Conservation (phyloP, 2,888 invertebrate species). For the Pristionchus arcanus region DNA sequence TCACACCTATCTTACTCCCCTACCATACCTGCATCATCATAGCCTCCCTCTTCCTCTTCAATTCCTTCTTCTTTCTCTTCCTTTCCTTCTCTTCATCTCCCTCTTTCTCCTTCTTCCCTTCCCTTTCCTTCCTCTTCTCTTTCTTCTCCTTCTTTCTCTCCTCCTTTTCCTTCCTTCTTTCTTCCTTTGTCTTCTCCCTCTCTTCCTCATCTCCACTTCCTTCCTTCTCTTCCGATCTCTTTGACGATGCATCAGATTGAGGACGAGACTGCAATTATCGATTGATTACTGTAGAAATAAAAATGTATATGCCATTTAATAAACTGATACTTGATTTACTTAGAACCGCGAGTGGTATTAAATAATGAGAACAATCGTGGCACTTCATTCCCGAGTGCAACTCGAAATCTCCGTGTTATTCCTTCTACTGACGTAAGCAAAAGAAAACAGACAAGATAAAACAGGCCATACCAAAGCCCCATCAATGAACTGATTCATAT, state of each 20-base stretch:
- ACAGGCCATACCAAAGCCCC: too few relatives aligned
- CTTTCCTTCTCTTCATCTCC: constrained; percentile 41
- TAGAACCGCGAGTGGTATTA: too few relatives aligned
- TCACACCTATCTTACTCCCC: background rate
- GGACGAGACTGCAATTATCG: constrained; percentile 22
- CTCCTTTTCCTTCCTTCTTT: constrained; percentile 34
- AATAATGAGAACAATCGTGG: too few relatives aligned
- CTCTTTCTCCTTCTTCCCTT: constrained; percentile 38
- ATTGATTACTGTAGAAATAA: background rate
- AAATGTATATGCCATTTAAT: background rate
- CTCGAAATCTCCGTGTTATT: too few relatives aligned
- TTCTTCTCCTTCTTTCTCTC: constrained; percentile 42
- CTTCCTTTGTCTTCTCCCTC: constrained; percentile 48
- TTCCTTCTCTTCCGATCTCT: constrained; percentile 13
- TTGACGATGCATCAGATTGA: background rate
- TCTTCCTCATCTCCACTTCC: background rate
- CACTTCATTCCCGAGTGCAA: too few relatives aligned
- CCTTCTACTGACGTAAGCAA: too few relatives aligned
- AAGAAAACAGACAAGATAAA: too few relatives aligned
- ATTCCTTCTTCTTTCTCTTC: constrained; percentile 42
- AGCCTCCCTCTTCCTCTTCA: constrained; percentile 47
- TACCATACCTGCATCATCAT: constrained; percentile 53
- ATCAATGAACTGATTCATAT: background rate
- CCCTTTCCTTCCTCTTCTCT: constrained; percentile 23
- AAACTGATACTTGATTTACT: too few relatives aligned